A percentile compares a stretch with the other conserved stretches of the same genome.
Conservation (phyloP, 2,113 vertebrate species). For the Heliornis fulica region DNA sequence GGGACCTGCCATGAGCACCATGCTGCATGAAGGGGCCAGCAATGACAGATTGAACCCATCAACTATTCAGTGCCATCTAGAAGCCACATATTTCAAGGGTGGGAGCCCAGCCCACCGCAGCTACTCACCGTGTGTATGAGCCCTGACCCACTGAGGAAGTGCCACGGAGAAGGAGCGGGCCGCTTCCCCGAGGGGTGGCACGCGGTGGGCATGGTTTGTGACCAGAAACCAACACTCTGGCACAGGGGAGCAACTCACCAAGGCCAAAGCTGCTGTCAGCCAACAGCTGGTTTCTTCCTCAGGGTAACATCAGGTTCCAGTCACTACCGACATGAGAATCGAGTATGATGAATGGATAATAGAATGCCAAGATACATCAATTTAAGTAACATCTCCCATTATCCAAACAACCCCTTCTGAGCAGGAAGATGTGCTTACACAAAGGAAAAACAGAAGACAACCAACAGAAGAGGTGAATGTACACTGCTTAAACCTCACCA, state of each 20-base stretch:
- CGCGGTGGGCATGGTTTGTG: not conserved
- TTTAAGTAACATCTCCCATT: not conserved
- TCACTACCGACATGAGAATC: not conserved
- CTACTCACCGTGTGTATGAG: not conserved
- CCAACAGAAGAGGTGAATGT: not conserved
- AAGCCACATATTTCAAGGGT: not conserved
- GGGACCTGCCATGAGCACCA: not conserved
- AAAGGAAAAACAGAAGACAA: not conserved
- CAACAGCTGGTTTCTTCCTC: not conserved
- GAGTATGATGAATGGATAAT: not conserved
- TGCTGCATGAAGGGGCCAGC: not conserved
- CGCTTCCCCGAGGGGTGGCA: not conserved
- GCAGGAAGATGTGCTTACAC: conserved; percentile 5
- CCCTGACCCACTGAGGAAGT: not conserved
- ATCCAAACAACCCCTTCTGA: not conserved
- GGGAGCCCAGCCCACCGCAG: not conserved
- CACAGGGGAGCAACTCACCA: not conserved
- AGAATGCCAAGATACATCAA: not conserved
- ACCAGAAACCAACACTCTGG: not conserved
- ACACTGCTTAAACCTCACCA: conserved; percentile 10
- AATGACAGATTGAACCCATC: not conserved
- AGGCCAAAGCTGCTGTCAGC: not conserved
- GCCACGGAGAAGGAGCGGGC: not conserved
- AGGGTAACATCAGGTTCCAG: not conserved
- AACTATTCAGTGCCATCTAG: not conserved